Evolutionary conservation across 2,888 invertebrate species (phyloP).

Genomic region (Anodontia alba): DNA sequence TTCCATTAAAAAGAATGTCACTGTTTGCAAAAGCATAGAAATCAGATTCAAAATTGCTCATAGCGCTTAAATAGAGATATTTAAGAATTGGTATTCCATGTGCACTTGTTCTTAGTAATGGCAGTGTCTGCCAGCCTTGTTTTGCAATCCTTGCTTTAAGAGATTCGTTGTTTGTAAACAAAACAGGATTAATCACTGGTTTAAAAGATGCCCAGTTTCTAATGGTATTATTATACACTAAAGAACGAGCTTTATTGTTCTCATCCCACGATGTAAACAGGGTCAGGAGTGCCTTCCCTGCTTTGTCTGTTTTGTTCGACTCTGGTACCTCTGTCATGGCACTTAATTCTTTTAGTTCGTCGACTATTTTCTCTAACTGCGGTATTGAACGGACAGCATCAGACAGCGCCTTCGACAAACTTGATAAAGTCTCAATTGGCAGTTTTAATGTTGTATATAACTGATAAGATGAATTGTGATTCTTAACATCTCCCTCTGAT

Average conservation of each 20-base stretch:
- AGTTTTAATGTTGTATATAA: not conserved
- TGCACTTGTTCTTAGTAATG: conserved; percentile 23
- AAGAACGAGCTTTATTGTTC: conserved; percentile 16
- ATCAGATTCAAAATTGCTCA: conserved; percentile 46
- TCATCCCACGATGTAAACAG: conserved; percentile 58
- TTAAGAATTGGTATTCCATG: conserved; percentile 63
- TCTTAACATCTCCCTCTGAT: too few species aligned
- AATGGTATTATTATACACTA: conserved; percentile 53
- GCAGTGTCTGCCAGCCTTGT: conserved; percentile 49
- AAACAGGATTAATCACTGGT: conserved; percentile 50
- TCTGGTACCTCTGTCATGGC: not conserved
- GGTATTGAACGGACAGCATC: not conserved
- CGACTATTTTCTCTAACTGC: not conserved
- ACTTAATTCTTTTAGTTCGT: not conserved
- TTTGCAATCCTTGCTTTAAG: conserved; percentile 1
- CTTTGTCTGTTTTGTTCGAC: not conserved
- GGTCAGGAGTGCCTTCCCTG: conserved; percentile 38
- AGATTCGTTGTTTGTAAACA: conserved; percentile 48
- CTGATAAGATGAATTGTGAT: too few species aligned
- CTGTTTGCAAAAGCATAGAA: conserved; percentile 70
- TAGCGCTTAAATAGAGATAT: conserved; percentile 65
- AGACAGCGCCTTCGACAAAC: not conserved
- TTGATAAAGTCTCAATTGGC: not conserved
- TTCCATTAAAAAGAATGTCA: conserved; percentile 68
- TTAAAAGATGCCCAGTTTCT: conserved; percentile 59